Evolutionary conservation across 2,113 vertebrate genomes (phyloP), one percentile per base, ranked within the genome.

Genomic region (Atractosteus spatula): DNA sequence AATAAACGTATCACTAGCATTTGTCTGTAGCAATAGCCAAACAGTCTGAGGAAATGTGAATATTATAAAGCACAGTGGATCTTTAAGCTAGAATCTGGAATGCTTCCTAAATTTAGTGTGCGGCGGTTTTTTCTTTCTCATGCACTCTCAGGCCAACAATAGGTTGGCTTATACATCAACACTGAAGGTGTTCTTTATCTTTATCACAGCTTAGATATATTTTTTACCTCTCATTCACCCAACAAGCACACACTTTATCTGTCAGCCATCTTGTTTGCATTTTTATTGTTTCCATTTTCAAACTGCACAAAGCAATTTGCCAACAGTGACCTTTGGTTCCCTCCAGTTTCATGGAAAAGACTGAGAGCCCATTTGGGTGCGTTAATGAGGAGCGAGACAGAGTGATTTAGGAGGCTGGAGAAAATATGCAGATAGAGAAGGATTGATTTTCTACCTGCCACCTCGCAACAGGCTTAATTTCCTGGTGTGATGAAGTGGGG

Each of bases 1-100:
- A 61, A 67, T 68, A 62, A 74, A 56, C 45, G 62, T 79, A 74
- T 74, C 71, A 74, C 68, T 63, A 41, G 65, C 71, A 69, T 76
- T 76, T 76, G 69, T 68, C 42, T 67, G n/a, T 44, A 45, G 29
- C 57, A 55, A 64, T 41, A 64, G 62, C 62, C 42, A 64, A 64
- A 29, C 42, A 16, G 62, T 41, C 17, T 17, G 62, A 41, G 62
- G 62, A 17, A 64, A 29, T n/a, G 16, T 62, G 12, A 4, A 7
- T 62, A 29, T 62, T 62, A 62, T 16, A 62, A 62, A 62, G n/a
- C 8, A 62, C 16, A 41, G 17, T 63, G 62, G 62, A 43, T 14
- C 57, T 5, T 1, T n/a, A 61, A 63, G 7, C 7, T 17, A 51
- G 47, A 51, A 51, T 51, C 47, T 7, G 10, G 47, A 51, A 10